A percentile compares a stretch with the other conserved stretches of the same genome.
These are phyloP conservation scores for Emydocephalus ijimae DNA, from an alignment of 2,113 vertebrate species.

Conservation along the genomic window DNA sequence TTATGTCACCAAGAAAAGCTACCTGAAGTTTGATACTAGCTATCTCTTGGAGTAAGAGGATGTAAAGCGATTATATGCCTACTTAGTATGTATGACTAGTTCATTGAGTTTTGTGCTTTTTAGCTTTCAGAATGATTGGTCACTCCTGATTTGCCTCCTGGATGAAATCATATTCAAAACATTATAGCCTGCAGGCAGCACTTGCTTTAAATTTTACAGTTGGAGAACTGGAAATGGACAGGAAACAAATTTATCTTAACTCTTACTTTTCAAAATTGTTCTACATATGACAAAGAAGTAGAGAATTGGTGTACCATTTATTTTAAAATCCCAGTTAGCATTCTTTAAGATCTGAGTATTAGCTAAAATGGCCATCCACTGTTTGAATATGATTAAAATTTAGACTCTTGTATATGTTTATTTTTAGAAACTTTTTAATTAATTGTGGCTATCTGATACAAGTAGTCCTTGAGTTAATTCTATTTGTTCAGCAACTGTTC, in stretches of 20 bases:
- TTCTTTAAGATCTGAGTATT: neutral
- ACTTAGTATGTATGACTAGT: neutral
- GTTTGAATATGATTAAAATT: neutral
- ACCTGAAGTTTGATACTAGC: too few relatives aligned
- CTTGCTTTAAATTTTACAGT: neutral
- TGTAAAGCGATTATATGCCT: neutral
- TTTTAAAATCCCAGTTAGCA: neutral
- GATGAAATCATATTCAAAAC: neutral
- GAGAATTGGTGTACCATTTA: neutral
- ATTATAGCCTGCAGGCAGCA: neutral
- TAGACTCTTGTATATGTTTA: neutral
- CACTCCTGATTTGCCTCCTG: neutral
- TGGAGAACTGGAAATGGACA: neutral
- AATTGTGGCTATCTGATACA: neutral
- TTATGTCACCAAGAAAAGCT: neutral
- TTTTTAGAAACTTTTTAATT: constrained; percentile 1
- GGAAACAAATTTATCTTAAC: neutral
- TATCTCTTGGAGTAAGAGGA: neutral
- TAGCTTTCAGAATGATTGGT: neutral
- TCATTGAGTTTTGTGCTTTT: neutral
- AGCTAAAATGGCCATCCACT: neutral
- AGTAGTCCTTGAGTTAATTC: neutral
- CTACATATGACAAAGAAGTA: neutral
- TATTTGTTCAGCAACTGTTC: neutral
- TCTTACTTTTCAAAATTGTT: neutral